Base-by-base conservation (phyloP, 2,113 vertebrate genomes). In the Rostratula benghalensis region DNA sequence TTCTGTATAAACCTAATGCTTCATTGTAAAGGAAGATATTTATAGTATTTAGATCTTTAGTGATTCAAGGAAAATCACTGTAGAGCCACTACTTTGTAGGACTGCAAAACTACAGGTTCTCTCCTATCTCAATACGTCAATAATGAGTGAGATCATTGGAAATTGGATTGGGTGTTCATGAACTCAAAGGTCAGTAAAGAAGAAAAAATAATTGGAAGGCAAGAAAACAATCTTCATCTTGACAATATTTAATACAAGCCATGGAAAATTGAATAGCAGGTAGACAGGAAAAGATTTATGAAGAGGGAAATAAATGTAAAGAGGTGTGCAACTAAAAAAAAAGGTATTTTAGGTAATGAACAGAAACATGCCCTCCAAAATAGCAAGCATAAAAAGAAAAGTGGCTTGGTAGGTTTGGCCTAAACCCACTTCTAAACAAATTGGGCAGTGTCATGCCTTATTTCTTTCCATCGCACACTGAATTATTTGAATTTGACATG, bases 231-330 rank as follows among this genome's bases (percentile, higher is more conserved):
- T 18, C 83, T 88, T 90, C 30, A 56, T 59, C 23, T 83, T 85
- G 28, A 11, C 14, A 50, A 8, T 87, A 71, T 50, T 76, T 54
- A 85, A 11, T 21, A 22, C 21, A 60, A 50, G 5, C 12, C 48
- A 48, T 76, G 39, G 64, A n/a, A 75, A 92, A 90, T n/a, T 64
- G 43, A 75, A n/a, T 39, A 39, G 15, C 6, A 86, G 21, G 21
- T 27, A 88, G 19, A 57, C 8, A 81, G n/a, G 73, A 75, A 54
- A 10, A 48, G 12, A 79, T 54, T 41, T 68, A 18, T 33, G 10
- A 7, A 90, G 18, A 28, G 81, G 28, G 43, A 93, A 82, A 73
- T 27, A 63, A 51, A 90, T 86, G 75, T 92, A 86, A 90, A 56
- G 75, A 95, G 39, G 22, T 60, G 23, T 59, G 33, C 17, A 76